Conservation (phyloP, 2,113 vertebrate species). For the Mustelus asterias region DNA sequence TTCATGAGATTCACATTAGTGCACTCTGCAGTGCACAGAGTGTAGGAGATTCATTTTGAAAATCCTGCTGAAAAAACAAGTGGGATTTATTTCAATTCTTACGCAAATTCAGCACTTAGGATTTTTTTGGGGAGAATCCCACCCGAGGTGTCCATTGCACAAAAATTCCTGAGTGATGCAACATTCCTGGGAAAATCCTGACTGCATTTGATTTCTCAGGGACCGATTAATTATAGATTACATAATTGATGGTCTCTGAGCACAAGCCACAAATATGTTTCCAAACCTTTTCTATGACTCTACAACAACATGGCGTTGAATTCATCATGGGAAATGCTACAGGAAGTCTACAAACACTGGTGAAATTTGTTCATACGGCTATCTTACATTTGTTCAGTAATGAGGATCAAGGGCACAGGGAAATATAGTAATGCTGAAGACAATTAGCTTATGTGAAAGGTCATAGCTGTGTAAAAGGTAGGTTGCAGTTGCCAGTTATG, state of each 20-base stretch:
- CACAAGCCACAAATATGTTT: neutral
- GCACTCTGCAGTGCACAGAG: too few species aligned
- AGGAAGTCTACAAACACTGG: neutral
- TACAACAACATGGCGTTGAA: neutral
- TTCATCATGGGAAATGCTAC: neutral
- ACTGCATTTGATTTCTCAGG: neutral
- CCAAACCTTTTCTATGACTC: neutral
- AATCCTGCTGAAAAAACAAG: too few species aligned
- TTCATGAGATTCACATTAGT: too few species aligned
- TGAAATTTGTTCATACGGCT: neutral
- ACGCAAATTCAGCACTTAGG: too few species aligned
- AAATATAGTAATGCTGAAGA: neutral
- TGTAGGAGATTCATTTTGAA: too few species aligned
- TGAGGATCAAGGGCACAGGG: neutral
- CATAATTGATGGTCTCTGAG: neutral
- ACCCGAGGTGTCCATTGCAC: neutral
- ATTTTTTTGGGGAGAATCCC: too few species aligned
- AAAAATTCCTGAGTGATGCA: neutral
- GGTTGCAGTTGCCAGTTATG: conserved; percentile 4
- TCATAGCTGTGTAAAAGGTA: neutral
- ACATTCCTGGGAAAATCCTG: neutral
- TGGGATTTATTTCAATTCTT: too few species aligned
- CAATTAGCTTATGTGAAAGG: conserved; percentile 9
- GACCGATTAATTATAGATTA: neutral
- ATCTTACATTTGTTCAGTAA: neutral